phyloP scores from a whole-genome alignment of 2,888 invertebrate species.

The Chromoteleia sp. region DNA sequence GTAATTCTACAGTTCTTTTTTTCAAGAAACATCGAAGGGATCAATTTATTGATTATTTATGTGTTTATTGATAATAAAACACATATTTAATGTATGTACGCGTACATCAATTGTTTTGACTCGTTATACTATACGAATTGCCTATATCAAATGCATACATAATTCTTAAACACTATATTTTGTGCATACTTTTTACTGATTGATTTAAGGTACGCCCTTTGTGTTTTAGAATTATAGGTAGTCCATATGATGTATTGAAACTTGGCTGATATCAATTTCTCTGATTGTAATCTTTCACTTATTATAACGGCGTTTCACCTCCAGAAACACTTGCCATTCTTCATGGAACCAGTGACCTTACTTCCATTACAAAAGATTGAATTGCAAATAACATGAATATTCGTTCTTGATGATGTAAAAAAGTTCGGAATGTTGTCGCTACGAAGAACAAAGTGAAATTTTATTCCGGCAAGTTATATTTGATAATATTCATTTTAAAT shows the following conservation, averaged over 20 bases:
- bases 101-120: too few species aligned
- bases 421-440: background rate
- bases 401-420: background rate
- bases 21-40: background rate
- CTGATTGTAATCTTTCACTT: constrained; percentile 66
- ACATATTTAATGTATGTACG: too few species aligned
- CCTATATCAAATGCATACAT: constrained; percentile 3
- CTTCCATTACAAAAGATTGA: constrained; percentile 29
- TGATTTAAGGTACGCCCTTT: constrained; percentile 24
- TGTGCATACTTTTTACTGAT: constrained; percentile 22
- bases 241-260: constrained; percentile 27
- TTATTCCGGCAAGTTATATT: background rate
- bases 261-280: constrained; percentile 63
- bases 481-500: constrained; percentile 1
- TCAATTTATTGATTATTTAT: constrained; percentile 9
- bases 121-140: constrained; percentile 1
- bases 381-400: constrained; percentile 2
- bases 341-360: too few species aligned
- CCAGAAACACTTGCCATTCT: constrained; percentile 62
- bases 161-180: background rate
- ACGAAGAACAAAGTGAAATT: background rate
- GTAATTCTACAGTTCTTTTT: too few species aligned
- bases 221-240: constrained; percentile 30
- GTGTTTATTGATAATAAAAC: constrained; percentile 32
- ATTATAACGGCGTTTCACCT: constrained; percentile 49